Conservation (phyloP, 1,140 invertebrate genomes). For the Plutomurus gul region DNA sequence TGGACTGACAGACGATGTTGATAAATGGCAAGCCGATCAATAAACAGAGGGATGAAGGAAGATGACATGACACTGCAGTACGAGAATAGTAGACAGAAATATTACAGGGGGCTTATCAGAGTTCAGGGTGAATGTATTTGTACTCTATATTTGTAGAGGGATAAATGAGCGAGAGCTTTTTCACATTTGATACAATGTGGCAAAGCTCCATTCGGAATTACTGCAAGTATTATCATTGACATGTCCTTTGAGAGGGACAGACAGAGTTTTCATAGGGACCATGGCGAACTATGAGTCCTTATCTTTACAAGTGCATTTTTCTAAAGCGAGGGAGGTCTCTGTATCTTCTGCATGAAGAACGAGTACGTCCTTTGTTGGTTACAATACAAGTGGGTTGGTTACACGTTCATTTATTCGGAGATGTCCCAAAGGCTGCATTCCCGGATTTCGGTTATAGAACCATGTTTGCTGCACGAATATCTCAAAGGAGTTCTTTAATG, state of each 20-base stretch:
- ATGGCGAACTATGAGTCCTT: no score
- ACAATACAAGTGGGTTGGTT: no score
- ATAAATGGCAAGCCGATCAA: slow-evolving; percentile 26
- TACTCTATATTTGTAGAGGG: not conserved
- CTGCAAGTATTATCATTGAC: not conserved
- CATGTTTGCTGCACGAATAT: not conserved
- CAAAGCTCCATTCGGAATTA: not conserved
- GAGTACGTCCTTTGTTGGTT: no score
- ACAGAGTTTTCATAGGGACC: no score
- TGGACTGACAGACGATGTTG: not conserved
- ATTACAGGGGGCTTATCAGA: not conserved
- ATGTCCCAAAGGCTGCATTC: not conserved
- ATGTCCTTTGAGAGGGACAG: not conserved
- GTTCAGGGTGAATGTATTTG: not conserved
- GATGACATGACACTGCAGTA: slow-evolving; percentile 17
- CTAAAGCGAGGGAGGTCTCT: no score
- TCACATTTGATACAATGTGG: not conserved
- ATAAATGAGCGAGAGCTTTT: not conserved
- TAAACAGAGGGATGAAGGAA: slow-evolving; percentile 24
- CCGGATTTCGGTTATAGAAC: not conserved
- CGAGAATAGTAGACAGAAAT: no score
- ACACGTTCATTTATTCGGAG: not conserved
- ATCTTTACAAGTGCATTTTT: not conserved
- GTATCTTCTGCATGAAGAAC: not conserved
- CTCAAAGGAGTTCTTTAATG: no score